phyloP scores from a whole-genome alignment of 1,140 invertebrate genomes.

The Drosophila novamexicana region DNA sequence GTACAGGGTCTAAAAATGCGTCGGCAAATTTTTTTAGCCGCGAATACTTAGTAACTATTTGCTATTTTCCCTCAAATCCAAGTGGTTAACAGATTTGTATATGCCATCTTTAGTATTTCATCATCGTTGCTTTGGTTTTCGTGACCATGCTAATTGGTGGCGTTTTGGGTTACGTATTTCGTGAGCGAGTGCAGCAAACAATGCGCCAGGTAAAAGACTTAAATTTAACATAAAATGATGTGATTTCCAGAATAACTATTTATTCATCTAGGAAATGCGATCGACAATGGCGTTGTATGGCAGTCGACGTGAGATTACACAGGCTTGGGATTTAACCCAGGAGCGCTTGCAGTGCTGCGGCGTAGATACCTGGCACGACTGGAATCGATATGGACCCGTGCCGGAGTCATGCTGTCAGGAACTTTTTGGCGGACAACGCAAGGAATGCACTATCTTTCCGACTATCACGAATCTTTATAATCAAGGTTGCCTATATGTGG shows the following conservation, averaged over 20 bases:
- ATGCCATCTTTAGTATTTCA: constrained; percentile 90
- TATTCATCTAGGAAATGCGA: constrained; percentile 87
- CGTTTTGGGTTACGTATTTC: constrained; percentile 94
- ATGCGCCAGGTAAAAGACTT: constrained; percentile 86
- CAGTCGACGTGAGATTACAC: constrained; percentile 87
- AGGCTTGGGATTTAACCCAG: constrained; percentile 94
- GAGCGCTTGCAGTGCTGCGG: constrained; percentile 93
- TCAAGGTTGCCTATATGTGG: constrained; percentile 90
- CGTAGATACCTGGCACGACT: constrained; percentile 89
- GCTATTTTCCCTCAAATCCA: too few species aligned
- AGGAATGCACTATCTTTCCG: constrained; percentile 87
- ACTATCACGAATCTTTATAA: constrained; percentile 88
- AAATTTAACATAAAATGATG: not conserved
- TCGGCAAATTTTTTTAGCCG: too few species aligned
- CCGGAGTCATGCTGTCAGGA: constrained; percentile 93
- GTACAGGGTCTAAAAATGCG: too few species aligned
- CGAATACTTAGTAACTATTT: too few species aligned
- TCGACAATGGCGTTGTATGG: constrained; percentile 90
- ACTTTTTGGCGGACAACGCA: constrained; percentile 87
- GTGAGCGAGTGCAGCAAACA: constrained; percentile 89
- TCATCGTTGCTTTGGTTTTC: constrained; percentile 93
- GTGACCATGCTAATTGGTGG: constrained; percentile 95
- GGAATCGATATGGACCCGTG: constrained; percentile 90
- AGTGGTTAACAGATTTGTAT: not conserved
- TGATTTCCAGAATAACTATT: not conserved